Base-by-base conservation (phyloP, 2,888 invertebrate genomes). In the Tachystola acroxantha region DNA sequence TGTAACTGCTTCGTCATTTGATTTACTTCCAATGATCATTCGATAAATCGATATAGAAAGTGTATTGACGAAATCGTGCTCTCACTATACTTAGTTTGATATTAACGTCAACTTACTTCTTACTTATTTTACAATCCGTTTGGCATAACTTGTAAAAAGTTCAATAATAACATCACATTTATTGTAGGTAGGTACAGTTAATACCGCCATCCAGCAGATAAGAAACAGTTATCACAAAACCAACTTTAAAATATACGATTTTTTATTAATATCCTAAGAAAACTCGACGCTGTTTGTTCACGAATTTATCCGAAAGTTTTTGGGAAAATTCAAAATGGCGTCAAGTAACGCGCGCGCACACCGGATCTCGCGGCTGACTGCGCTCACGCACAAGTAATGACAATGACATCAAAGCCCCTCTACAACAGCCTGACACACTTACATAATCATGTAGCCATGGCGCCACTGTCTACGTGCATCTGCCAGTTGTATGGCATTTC, bases 351-450 rank as follows among this genome's bases (percentile, higher is more conserved):
- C 70, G 64, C 60, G 47, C 50, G 57, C 68, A 69, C 69, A 64
- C 70, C 72, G 71, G 68, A 70, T 63, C 72, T 71, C 59, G 62
- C 67, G 69, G 65, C 70, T 67, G 71, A 81, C 78, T 78, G 77
- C 63, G 64, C 69, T 48, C 64, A 59, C 64, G 65, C 74, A 64
- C 58, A 38, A 56, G 53, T 61, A 68, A 65, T 64, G 61, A 68
- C 68, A 64, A 64, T 68, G 65, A 69, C 69, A 69, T 65, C 64
- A 62, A 67, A 46, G 71, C 36, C 75, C 71, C 75, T 51, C 62
- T 45, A 52, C 70, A 54, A 49, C 45, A 37, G 3, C 20, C 16
- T 11, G 26, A 39, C 26, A 33, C 7, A 12, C 7, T 27, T 11
- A 27, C 11, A 7, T 28, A 6, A 7, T 13, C 12, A 13, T 12